phyloP scores from a whole-genome alignment of 2,888 invertebrate genomes.

The Gymnoscelis rufifasciata region DNA sequence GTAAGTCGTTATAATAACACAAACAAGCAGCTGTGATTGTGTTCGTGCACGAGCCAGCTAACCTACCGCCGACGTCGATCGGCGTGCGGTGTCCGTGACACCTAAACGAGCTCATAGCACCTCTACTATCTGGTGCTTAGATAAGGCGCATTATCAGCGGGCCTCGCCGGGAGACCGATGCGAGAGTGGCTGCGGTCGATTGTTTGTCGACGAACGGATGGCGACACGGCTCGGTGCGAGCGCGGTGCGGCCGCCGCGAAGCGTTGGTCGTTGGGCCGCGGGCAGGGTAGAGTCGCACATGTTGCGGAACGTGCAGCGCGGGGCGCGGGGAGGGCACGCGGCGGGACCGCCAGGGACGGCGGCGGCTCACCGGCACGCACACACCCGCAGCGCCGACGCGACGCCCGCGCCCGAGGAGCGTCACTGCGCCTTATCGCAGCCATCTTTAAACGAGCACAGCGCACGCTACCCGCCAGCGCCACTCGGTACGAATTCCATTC shows the following conservation, averaged over 20 bases:
- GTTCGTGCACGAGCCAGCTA: constrained; percentile 48
- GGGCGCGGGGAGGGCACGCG: constrained; percentile 41
- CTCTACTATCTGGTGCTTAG: constrained; percentile 75
- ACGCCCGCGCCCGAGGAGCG: constrained; percentile 72
- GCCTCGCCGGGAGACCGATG: constrained; percentile 58
- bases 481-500: constrained; percentile 70
- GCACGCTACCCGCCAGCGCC: constrained; percentile 65
- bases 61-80: constrained; percentile 40
- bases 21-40: constrained; percentile 56
- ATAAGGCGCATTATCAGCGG: constrained; percentile 69
- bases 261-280: constrained; percentile 13
- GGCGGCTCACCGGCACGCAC: constrained; percentile 64
- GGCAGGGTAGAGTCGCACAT: constrained; percentile 51
- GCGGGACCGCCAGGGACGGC: constrained; percentile 61
- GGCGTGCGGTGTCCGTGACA: constrained; percentile 67
- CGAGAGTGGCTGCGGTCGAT: constrained; percentile 51
- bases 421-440: constrained; percentile 75
- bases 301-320: constrained; percentile 69
- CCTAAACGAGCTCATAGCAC: constrained; percentile 72
- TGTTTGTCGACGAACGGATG: constrained; percentile 47
- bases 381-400: constrained; percentile 59
- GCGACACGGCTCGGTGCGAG: constrained; percentile 23
- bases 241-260: constrained; percentile 9
- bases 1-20: constrained; percentile 50
- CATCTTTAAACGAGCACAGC: constrained; percentile 75